phyloP scores from a whole-genome alignment of 2,797 vertebrate species.

The Sardinella longiceps region DNA sequence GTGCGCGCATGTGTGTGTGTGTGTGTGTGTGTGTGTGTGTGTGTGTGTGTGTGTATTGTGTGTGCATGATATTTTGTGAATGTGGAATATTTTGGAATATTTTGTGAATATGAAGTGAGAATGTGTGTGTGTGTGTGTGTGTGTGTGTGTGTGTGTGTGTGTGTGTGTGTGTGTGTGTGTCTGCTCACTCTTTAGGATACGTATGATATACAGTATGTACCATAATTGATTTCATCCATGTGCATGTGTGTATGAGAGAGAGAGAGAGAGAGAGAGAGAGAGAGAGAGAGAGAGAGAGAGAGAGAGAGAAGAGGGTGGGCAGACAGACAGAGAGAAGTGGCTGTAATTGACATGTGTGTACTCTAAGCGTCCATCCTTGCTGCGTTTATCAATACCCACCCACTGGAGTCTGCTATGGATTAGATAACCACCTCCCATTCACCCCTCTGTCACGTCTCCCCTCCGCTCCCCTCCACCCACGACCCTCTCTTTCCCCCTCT shows the following conservation, averaged over 20 bases:
- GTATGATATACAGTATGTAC: too few relatives aligned
- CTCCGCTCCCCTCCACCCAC: background rate
- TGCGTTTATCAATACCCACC: background rate
- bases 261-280: background rate
- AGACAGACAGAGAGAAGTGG: background rate
- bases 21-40: too few relatives aligned
- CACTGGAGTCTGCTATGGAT: constrained; percentile 20
- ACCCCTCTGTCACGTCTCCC: background rate
- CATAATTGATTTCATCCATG: too few relatives aligned
- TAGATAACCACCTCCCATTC: background rate
- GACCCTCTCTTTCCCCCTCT: background rate
- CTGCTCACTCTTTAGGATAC: too few relatives aligned
- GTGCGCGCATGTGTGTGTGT: too few relatives aligned
- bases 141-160: background rate
- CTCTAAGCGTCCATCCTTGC: background rate
- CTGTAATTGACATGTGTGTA: background rate
- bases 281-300: background rate
- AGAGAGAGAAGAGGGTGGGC: background rate
- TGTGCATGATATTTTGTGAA: too few relatives aligned
- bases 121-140: too few relatives aligned
- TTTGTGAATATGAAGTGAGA: too few relatives aligned
- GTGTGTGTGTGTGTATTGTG: too few relatives aligned
- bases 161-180: background rate
- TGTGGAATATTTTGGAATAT: too few relatives aligned
- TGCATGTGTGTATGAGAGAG: background rate